Base-by-base conservation (phyloP, 1,140 invertebrate genomes). In the Aricia agestis region DNA sequence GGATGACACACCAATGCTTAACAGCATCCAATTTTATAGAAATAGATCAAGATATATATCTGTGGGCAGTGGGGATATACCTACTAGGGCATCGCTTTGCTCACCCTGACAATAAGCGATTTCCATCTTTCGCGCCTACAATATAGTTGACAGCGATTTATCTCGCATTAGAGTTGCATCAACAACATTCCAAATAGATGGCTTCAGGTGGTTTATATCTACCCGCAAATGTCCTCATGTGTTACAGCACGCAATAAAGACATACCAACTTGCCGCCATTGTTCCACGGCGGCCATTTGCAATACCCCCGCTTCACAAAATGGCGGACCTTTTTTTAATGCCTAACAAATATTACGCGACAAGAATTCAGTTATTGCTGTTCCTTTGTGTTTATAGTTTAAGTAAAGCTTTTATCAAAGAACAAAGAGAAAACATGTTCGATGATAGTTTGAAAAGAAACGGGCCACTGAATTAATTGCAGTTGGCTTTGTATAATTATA, bases 251-350 rank as follows among this genome's bases (percentile, higher is more conserved):
- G 58, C 59, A 63, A 63, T 63, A 63, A 63, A 18, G 59, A 25
- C 59, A 63, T 63, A 63, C 59, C 59, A 63, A 19, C 59, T 63
- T 19, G 17, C 5, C 59, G 18, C 59, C 59, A 63, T 63, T 63
- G 19, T 63, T n/a, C 58, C 10, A 59, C 18, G n/a, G 19, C 59
- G 59, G 17, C 59, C 59, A 25, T 63, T 63, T 63, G 59, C 59
- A 63, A 19, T 63, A 25, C 17, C 17, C 18, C 2, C 59, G 59
- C 18, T 18, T 7, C 18, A 25, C 45, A 52, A 52, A 52, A 52
- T 52, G 45, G 45, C 45, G 45, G 45, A 52, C 45, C 36, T 36
- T 36, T 36, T 36, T 2, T 36, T 36, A 36, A 36, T 36, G 36
- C 9, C 36, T 36, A 36, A 25, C 25, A 42, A 52, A 13, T 11